Base-by-base conservation (phyloP, 2,888 invertebrate species). In the Sialis fuliginosa region DNA sequence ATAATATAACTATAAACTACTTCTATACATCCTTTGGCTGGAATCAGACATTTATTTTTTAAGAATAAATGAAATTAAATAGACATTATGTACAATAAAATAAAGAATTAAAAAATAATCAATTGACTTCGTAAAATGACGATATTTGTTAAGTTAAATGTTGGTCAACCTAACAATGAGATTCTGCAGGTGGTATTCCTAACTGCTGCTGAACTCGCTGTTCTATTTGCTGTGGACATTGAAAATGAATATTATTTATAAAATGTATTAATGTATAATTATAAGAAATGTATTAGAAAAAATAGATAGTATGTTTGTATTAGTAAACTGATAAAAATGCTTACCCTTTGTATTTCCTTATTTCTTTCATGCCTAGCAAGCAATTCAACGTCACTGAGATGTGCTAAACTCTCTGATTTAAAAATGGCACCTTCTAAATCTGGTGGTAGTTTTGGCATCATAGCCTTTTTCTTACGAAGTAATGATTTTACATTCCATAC, bases 331-430 rank as follows among this genome's bases (percentile, higher is more conserved):
- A 22, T 22, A 22, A 22, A 37, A 10, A 9, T 46, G 60, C 68
- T 69, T 70, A 70, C 70, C 69, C 69, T 64, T 55, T 68, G 66
- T 48, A 68, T 62, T 48, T 67, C 63, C 58, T 66, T 66, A 58
- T 65, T 68, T 52, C 67, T 59, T 56, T 67, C 64, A 54, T 69
- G 68, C 53, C 70, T 64, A 54, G 68, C 69, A 50, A 70, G 57
- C 58, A 70, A 60, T 55, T 71, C 71, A 53, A 63, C 59, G 50
- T 69, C 68, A 42, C 66, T 61, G 46, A 71, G 58, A 54, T 69
- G 68, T 34, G 69, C 69, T 55, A 71, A 61, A 56, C 69, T 68
- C 56, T 70, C 69, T 9, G 68, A 67, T 55, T 68, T 68, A 54
- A 68, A 59, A 51, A 69, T 68, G 49, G 68, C 67, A 49, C 64